Conservation (phyloP, 2,888 invertebrate genomes). For the Lepidocyrtinus sp. region DNA sequence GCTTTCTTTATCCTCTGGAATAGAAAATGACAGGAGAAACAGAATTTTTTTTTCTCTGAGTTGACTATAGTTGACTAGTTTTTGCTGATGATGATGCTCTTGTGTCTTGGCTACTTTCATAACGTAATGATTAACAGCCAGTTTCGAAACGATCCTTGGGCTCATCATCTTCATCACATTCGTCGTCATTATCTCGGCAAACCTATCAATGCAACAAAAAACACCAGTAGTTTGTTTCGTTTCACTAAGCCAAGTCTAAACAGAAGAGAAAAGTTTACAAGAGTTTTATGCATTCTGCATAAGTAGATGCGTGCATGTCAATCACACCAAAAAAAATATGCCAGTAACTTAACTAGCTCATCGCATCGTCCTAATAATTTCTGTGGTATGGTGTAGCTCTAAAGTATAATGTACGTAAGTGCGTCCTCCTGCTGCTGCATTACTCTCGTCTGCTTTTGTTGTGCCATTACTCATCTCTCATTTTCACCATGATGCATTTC, state of each 20-base stretch:
- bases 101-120: not conserved
- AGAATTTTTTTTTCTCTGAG: slow-evolving; percentile 2
- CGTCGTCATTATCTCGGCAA: not conserved
- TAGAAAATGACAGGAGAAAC: slow-evolving; percentile 46
- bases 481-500: too few relatives aligned
- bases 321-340: slow-evolving; percentile 62
- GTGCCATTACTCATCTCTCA: slow-evolving; percentile 53
- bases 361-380: slow-evolving; percentile 12
- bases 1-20: slow-evolving; percentile 21
- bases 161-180: slow-evolving; percentile 19
- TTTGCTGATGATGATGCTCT: not conserved
- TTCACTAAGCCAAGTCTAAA: not conserved
- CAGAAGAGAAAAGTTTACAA: not conserved
- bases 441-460: slow-evolving; percentile 57
- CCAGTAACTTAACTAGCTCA: slow-evolving; percentile 23
- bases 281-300: slow-evolving; percentile 24
- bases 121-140: slow-evolving; percentile 40
- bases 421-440: slow-evolving; percentile 56
- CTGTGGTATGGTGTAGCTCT: slow-evolving; percentile 14
- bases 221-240: slow-evolving; percentile 22
- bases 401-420: slow-evolving; percentile 36
- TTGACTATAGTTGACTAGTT: slow-evolving; percentile 2
- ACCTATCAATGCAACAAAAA: slow-evolving; percentile 13
- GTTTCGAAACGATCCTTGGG: slow-evolving; percentile 24
- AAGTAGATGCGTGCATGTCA: slow-evolving; percentile 69